A percentile compares a stretch with the other conserved stretches of the same genome.
Conservation (phyloP, 2,113 vertebrate species). For the Phrynosoma blainvillii region DNA sequence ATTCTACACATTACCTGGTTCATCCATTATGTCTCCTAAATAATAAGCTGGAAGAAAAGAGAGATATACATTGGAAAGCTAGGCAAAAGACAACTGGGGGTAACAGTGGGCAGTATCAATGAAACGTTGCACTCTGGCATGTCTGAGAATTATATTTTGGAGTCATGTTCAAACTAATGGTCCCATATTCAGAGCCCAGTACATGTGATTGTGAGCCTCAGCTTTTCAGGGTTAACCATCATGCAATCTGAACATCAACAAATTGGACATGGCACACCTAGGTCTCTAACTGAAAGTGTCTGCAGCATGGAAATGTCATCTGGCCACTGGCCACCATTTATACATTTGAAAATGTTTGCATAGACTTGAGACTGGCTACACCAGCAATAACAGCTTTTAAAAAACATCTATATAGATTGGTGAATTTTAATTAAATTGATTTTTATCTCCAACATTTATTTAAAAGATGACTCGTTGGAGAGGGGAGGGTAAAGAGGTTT, state of each 20-base stretch:
- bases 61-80: conserved; percentile 31
- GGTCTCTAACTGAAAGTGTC: not conserved
- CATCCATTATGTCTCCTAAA: conserved; percentile 20
- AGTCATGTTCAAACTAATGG: not conserved
- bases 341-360: not conserved
- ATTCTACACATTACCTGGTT: conserved; percentile 25
- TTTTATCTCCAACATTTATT: conserved; percentile 78
- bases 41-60: not conserved
- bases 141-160: not conserved
- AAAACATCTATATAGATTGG: conserved; percentile 59
- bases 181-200: not conserved
- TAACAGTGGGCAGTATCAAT: conserved; percentile 11
- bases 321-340: not conserved
- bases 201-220: not conserved
- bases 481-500: conserved; percentile 57
- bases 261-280: not conserved
- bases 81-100: not conserved
- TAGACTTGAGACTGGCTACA: not conserved
- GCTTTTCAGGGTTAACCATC: not conserved
- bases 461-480: conserved; percentile 66
- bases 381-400: conserved; percentile 10
- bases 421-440: conserved; percentile 76
- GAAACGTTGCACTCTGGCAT: conserved; percentile 11
- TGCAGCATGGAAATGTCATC: not conserved
- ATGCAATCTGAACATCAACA: not conserved